Percentiles rank a stretch among this genome's conserved stretches.
These are phyloP conservation scores for Lepidurus couesii DNA, from an alignment of 1,140 invertebrate genomes.

Conservation along the genomic window DNA sequence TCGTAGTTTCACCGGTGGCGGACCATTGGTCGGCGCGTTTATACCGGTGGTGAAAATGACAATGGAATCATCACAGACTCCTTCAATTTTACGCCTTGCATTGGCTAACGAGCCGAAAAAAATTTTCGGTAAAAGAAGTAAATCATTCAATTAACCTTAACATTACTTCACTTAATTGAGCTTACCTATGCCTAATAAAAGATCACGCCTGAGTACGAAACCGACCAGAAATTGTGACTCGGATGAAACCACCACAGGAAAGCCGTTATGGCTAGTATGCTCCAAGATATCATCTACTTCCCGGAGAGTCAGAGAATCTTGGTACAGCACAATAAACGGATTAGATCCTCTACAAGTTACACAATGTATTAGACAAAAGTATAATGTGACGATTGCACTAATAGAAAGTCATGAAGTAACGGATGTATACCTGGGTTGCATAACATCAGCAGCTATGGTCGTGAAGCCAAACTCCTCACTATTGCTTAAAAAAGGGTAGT, in stretches of 20 bases:
- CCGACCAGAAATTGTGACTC: slow-evolving; percentile 97
- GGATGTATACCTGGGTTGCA: slow-evolving; percentile 68
- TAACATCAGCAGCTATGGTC: slow-evolving; percentile 93
- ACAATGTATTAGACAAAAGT: not conserved
- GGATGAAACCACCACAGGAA: slow-evolving; percentile 92
- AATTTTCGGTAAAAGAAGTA: not conserved
- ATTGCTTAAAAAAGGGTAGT: slow-evolving; percentile 96
- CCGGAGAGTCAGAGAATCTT: slow-evolving; percentile 95
- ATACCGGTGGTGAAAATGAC: slow-evolving; percentile 65
- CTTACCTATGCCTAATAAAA: slow-evolving; percentile 58
- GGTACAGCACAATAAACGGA: slow-evolving; percentile 82
- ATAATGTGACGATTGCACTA: not conserved
- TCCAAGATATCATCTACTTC: slow-evolving; percentile 86
- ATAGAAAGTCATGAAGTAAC: not conserved
- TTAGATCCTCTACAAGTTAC: slow-evolving; percentile 61
- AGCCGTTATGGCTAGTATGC: slow-evolving; percentile 95
- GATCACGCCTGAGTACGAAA: slow-evolving; percentile 22
- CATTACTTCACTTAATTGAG: not conserved
- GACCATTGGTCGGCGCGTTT: slow-evolving; percentile 47
- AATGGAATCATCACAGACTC: slow-evolving; percentile 77
- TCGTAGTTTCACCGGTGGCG: slow-evolving; percentile 76
- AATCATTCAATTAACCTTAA: not conserved
- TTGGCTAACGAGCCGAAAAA: slow-evolving; percentile 57
- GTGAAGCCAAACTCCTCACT: slow-evolving; percentile 98
- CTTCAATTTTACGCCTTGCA: slow-evolving; percentile 79